phyloP scores from a whole-genome alignment of 1,140 invertebrate genomes.

The Delia radicum region DNA sequence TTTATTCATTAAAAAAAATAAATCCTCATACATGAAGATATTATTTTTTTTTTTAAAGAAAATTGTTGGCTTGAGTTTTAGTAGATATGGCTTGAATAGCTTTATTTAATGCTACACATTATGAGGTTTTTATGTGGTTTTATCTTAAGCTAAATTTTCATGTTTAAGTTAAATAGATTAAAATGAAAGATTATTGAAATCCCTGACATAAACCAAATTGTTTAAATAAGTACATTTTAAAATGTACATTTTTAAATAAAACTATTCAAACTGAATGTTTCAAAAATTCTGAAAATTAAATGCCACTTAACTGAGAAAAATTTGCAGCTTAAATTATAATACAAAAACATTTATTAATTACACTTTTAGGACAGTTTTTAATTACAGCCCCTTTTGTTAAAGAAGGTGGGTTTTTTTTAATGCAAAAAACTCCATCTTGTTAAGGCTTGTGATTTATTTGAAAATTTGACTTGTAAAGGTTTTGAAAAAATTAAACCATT shows the following conservation, averaged over 20 bases:
- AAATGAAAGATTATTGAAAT: neutral
- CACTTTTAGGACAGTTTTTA: no score
- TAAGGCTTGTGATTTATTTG: neutral
- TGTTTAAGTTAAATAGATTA: neutral
- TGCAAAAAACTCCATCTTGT: conserved; percentile 9
- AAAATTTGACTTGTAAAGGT: neutral
- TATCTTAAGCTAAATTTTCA: neutral
- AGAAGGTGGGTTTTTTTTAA: neutral
- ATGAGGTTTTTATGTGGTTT: conserved; percentile 10
- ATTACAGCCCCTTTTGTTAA: neutral
- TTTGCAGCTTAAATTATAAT: no score
- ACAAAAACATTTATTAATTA: no score
- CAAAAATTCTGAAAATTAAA: no score
- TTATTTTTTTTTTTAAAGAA: neutral
- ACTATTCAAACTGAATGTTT: neutral
- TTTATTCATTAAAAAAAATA: conserved; percentile 2
- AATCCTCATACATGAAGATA: neutral
- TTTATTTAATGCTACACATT: conserved; percentile 11
- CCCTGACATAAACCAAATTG: no score
- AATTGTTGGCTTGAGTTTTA: neutral
- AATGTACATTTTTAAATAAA: neutral
- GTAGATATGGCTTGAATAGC: neutral
- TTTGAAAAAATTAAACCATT: conserved; percentile 9
- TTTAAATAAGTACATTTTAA: no score
- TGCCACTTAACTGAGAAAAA: no score